Evolutionary conservation across 64 coral and sea anemone species (phyloP).

Genomic region (Actinia equina): DNA sequence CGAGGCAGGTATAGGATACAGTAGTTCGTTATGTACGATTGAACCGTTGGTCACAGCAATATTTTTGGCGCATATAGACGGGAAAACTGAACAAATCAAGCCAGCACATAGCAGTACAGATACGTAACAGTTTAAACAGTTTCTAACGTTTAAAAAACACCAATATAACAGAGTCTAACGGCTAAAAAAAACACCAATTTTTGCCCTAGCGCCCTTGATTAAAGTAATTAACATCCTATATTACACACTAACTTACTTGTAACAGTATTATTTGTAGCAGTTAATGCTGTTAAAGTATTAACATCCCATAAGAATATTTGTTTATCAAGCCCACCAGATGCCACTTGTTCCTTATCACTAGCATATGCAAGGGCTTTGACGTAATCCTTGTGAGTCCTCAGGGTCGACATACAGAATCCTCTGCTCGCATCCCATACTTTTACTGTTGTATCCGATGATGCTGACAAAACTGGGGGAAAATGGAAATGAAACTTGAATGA

Average conservation of each 20-base stretch:
- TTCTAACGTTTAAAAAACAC: too few relatives aligned
- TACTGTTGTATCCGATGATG: constrained; percentile 92
- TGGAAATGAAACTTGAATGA: background rate
- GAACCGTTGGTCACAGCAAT: too few relatives aligned
- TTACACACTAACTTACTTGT: constrained; percentile 62
- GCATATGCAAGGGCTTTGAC: constrained; percentile 96
- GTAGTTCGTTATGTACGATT: too few relatives aligned
- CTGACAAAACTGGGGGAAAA: constrained; percentile 66
- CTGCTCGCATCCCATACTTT: constrained; percentile 85
- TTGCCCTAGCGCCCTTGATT: too few relatives aligned
- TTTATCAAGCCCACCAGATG: constrained; percentile 88
- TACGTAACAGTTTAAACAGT: too few relatives aligned
- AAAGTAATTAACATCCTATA: background rate
- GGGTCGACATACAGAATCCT: constrained; percentile 93
- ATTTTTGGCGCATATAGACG: too few relatives aligned
- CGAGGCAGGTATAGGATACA: too few relatives aligned
- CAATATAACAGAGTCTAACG: too few relatives aligned
- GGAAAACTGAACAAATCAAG: too few relatives aligned
- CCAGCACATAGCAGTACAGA: too few relatives aligned
- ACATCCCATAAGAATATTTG: constrained; percentile 99
- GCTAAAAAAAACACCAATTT: too few relatives aligned
- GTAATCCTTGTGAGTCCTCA: constrained; percentile 92
- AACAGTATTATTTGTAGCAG: constrained; percentile 97
- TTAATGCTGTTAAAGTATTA: constrained; percentile 92
- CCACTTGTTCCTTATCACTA: constrained; percentile 74